Percentiles rank a stretch among this genome's conserved stretches.
Conservation (phyloP, 2,888 invertebrate genomes). For the Acronicta psi region DNA sequence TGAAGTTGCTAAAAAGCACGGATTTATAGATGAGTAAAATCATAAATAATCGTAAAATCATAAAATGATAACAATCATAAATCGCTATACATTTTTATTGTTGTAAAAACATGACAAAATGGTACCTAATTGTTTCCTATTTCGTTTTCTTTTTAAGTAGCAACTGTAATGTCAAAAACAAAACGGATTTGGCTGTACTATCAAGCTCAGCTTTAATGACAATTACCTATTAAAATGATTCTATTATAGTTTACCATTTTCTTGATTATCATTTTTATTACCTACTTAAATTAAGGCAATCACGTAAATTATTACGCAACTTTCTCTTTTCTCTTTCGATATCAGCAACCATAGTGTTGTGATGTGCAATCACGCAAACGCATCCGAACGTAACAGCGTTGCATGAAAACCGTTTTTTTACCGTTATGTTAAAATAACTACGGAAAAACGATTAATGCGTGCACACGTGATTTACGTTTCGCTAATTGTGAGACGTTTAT, state of each 20-base stretch:
- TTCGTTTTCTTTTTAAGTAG: background rate
- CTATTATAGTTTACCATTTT: slow-evolving; percentile 4
- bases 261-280: slow-evolving; percentile 10
- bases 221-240: background rate
- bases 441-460: slow-evolving; percentile 15
- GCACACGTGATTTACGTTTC: slow-evolving; percentile 39
- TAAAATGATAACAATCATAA: too few relatives aligned
- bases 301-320: slow-evolving; percentile 30
- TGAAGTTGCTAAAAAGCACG: slow-evolving; percentile 13
- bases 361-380: slow-evolving; percentile 65
- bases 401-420: slow-evolving; percentile 10
- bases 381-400: slow-evolving; percentile 51
- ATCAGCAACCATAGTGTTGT: slow-evolving; percentile 61
- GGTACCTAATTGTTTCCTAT: background rate
- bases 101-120: background rate
- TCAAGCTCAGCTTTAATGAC: background rate
- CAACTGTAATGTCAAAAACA: background rate
- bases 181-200: too few relatives aligned
- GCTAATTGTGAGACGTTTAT: slow-evolving; percentile 41
- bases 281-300: slow-evolving; percentile 10
- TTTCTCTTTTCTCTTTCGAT: slow-evolving; percentile 73
- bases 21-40: slow-evolving; percentile 3
- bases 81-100: background rate
- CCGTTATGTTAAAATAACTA: slow-evolving; percentile 13
- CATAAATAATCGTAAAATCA: too few relatives aligned